These are phyloP conservation scores for Uria lomvia DNA, from an alignment of 2,113 vertebrate genomes.

Conservation along the genomic window DNA sequence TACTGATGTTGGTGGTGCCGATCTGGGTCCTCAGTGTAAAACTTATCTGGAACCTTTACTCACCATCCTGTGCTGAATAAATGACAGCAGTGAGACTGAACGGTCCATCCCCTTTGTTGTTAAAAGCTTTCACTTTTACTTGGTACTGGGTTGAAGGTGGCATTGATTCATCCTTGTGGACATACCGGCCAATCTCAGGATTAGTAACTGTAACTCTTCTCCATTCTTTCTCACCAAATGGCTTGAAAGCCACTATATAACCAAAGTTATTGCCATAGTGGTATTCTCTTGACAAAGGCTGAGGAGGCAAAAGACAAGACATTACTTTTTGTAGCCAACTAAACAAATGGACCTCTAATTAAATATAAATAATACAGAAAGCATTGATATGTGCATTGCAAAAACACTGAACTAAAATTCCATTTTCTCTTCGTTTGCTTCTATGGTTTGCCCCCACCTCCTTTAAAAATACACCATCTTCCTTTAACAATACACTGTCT, in stretches of 20 bases:
- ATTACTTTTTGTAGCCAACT: not conserved
- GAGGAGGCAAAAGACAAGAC: not conserved
- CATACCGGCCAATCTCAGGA: conserved; percentile 82
- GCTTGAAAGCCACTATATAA: conserved; percentile 93
- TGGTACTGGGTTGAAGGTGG: conserved; percentile 84
- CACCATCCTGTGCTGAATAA: conserved; percentile 90
- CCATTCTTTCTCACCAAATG: conserved; percentile 81
- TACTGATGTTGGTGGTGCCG: not conserved
- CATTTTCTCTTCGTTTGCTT: not conserved
- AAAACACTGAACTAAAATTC: not conserved
- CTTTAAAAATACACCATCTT: not conserved
- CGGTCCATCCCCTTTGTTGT: conserved; percentile 90
- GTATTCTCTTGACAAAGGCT: conserved; percentile 94
- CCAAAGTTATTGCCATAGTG: conserved; percentile 93
- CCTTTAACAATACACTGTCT: not conserved
- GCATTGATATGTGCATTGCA: not conserved
- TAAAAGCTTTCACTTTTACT: conserved; percentile 96
- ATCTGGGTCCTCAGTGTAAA: not conserved
- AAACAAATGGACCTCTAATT: not conserved
- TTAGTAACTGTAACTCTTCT: conserved; percentile 87
- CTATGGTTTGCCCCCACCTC: accelerated
- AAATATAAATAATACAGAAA: not conserved
- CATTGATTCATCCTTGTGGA: conserved; percentile 90
- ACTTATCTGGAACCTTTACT: conserved; percentile 38
- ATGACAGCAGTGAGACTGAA: conserved; percentile 86